Evolutionary conservation across 2,888 invertebrate genomes (phyloP), one percentile per base, ranked within the genome.

Genomic region (Drosophila falleni): DNA sequence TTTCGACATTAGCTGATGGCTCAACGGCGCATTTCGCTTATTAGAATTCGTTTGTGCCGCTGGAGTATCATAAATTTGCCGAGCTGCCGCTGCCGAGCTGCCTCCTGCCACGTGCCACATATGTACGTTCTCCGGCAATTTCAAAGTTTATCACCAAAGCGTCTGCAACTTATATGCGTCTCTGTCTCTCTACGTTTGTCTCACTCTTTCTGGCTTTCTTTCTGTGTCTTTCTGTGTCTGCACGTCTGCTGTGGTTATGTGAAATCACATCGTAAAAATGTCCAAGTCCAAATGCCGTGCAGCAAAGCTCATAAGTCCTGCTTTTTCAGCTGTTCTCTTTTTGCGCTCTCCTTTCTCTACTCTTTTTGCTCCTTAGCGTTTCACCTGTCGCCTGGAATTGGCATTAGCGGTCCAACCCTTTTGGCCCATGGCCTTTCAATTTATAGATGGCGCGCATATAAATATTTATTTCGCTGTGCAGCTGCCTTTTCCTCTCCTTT

Each of bases 211-310:
- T 26, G 19, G 41, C 9, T 46, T 15, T 39, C 19, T 56, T 46
- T 16, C 41, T 63, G 39, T 63, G 11, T 37, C 53, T 9, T 5
- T 29, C 19, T 37, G 53, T 72, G 86, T 88, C 80, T 85, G 78
- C 86, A 80, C 74, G 88, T 89, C 87, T 88, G 87, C 78, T 86
- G 89, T 83, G 89, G 86, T 86, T 89, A 88, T 87, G 89, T 79
- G 89, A 91, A 91, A 89, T 90, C 89, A 89, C 83, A 87, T 91
- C 91, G 91, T 91, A 91, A 91, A 91, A 91, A 89, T 89, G 89
- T 90, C 88, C 87, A 87, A 90, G 89, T 89, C 88, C 85, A 87
- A 90, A 90, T 88, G 84, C 81, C 79, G 75, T 58, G 64, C 64
- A 63, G 82, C 78, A 88, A 90, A 91, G 91, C 91, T 87, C 89